Evolutionary conservation across 2,797 vertebrate genomes (phyloP).

Genomic region (Tapirus indicus): DNA sequence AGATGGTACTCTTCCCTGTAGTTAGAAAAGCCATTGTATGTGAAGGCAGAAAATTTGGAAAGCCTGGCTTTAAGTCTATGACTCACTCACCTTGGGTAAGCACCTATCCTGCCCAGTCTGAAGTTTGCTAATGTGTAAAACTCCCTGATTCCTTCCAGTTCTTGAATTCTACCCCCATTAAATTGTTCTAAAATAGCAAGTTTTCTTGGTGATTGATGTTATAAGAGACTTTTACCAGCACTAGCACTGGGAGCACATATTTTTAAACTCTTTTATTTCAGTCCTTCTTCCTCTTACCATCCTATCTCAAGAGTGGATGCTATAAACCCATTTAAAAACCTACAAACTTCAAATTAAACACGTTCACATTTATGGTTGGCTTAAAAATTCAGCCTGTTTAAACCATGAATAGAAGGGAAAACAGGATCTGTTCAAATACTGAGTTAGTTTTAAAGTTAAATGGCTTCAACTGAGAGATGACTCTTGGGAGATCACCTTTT

Average conservation of each 20-base stretch:
- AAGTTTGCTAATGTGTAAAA: background rate
- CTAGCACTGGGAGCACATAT: conserved; percentile 74
- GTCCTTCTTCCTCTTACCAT: background rate
- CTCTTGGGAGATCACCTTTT: conserved; percentile 85
- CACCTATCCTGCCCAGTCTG: background rate
- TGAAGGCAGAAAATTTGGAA: conserved; percentile 79
- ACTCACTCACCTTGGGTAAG: background rate
- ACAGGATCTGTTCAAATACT: conserved; percentile 85
- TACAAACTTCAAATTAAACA: conserved; percentile 82
- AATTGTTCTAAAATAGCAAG: conserved; percentile 73
- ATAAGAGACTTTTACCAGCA: conserved; percentile 75
- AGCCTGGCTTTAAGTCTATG: background rate
- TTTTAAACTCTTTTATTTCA: conserved; percentile 79
- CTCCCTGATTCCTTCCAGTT: background rate
- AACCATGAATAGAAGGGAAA: conserved; percentile 84
- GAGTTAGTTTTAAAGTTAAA: conserved; percentile 86
- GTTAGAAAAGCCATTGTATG: conserved; percentile 66
- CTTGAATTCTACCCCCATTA: background rate
- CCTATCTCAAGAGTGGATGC: conserved; percentile 70
- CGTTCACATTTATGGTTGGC: conserved; percentile 81
- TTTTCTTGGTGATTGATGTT: conserved; percentile 80
- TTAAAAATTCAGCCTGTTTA: conserved; percentile 79
- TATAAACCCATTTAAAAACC: conserved; percentile 75
- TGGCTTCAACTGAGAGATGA: conserved; percentile 77
- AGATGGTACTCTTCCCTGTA: background rate